Evolutionary conservation across 2,113 vertebrate species (phyloP).

Genomic region (Erpornis zantholeuca): DNA sequence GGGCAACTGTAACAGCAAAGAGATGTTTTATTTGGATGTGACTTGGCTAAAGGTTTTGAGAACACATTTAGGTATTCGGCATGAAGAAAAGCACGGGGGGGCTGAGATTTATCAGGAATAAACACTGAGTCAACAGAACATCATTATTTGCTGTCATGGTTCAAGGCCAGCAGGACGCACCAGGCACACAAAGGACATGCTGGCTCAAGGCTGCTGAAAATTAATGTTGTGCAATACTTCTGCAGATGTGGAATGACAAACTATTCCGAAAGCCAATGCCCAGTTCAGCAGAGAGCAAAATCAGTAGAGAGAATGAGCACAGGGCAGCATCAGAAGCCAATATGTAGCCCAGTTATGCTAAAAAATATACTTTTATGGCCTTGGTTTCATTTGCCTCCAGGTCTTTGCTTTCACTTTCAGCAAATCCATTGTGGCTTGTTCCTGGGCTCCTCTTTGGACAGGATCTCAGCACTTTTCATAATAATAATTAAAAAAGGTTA

Average conservation of each 20-base stretch:
- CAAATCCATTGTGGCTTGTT: not conserved
- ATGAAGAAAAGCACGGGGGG: not conserved
- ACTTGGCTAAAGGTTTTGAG: not conserved
- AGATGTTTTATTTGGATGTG: not conserved
- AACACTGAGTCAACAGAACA: slow-evolving; percentile 30
- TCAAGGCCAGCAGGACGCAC: slow-evolving; percentile 24
- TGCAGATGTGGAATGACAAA: slow-evolving; percentile 29
- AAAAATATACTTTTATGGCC: not conserved
- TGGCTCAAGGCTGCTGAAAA: slow-evolving; percentile 39
- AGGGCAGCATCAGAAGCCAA: not conserved
- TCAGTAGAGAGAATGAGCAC: not conserved
- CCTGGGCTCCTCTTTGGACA: not conserved
- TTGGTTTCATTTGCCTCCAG: not conserved
- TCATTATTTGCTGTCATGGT: slow-evolving; percentile 8
- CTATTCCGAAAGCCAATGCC: not conserved
- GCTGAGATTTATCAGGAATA: slow-evolving; percentile 23
- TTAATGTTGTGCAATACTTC: slow-evolving; percentile 49
- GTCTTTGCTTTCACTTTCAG: not conserved
- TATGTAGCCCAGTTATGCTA: not conserved
- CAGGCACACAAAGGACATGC: not conserved
- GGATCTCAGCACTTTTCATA: not conserved
- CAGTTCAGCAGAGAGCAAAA: not conserved
- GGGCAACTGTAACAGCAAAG: not conserved
- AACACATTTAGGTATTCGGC: not conserved
- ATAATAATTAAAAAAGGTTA: not conserved